Percentiles rank a stretch among this genome's conserved stretches.
Conservation (phyloP, 2,797 vertebrate species). For the Catharus ustulatus region DNA sequence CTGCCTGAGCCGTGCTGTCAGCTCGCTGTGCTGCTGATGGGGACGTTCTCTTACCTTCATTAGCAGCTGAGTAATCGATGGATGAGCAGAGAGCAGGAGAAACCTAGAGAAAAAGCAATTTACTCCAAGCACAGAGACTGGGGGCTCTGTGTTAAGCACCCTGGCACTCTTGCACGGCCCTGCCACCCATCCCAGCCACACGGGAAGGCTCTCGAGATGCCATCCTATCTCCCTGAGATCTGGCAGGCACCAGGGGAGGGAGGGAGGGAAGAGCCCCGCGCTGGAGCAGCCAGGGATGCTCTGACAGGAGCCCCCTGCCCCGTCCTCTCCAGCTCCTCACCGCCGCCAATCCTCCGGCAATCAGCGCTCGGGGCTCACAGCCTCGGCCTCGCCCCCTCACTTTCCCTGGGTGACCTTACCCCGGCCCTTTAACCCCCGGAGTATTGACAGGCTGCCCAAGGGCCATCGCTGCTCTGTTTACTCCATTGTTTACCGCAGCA, state of each 20-base stretch:
- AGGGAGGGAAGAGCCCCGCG: background rate
- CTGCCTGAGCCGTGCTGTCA: background rate
- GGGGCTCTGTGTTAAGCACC: too few relatives aligned
- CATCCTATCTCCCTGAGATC: background rate
- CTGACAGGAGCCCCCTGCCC: background rate
- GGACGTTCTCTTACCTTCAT: background rate
- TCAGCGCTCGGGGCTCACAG: background rate
- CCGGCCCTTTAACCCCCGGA: background rate
- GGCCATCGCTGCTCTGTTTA: background rate
- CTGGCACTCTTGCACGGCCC: accelerated
- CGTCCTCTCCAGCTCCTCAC: background rate
- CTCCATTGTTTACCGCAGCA: background rate
- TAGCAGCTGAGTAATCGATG: background rate
- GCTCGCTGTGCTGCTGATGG: background rate
- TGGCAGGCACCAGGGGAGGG: background rate
- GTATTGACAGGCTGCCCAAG: background rate
- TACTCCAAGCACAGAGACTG: background rate
- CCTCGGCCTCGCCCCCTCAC: background rate
- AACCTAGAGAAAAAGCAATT: background rate
- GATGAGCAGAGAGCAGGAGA: background rate
- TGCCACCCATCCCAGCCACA: background rate
- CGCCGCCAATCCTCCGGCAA: background rate
- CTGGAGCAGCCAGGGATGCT: background rate
- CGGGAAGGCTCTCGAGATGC: background rate
- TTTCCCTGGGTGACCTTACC: background rate